Percentiles rank a stretch among this genome's conserved stretches.
Evolutionary conservation across 2,113 vertebrate species (phyloP).

Genomic region (Cavia porcellus): DNA sequence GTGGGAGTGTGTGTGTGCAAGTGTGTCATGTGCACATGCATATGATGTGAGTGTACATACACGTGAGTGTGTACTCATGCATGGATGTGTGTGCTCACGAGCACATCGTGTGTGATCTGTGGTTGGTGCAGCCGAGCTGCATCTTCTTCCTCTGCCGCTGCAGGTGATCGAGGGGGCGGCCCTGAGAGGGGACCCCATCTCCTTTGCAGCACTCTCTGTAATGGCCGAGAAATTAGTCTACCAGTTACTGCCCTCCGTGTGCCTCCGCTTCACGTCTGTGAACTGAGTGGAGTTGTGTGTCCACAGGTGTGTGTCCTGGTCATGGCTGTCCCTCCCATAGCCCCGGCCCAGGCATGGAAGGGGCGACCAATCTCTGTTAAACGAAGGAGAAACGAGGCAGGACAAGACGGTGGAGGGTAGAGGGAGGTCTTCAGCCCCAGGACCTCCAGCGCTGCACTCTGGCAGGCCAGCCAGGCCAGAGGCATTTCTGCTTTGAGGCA

Average conservation of each 20-base stretch:
- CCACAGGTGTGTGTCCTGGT: fast-evolving
- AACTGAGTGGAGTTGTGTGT: fast-evolving
- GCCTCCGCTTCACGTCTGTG: not conserved
- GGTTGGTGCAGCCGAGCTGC: not conserved
- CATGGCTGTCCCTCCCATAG: fast-evolving
- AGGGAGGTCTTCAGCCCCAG: fast-evolving
- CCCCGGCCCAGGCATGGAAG: not conserved
- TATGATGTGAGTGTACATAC: not conserved
- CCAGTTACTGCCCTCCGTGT: fast-evolving
- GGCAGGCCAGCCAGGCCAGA: not conserved
- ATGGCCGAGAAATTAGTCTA: fast-evolving
- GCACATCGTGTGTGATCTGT: not conserved
- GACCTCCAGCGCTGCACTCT: not conserved
- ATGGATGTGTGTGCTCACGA: not conserved
- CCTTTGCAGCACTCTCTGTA: not conserved
- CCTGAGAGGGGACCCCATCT: not conserved
- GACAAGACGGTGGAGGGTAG: fast-evolving
- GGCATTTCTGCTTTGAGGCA: not conserved
- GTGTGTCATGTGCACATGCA: too few species aligned
- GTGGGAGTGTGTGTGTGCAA: not conserved
- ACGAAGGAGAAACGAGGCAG: fast-evolving
- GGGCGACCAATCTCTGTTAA: not conserved
- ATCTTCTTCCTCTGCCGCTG: not conserved
- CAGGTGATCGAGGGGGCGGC: not conserved
- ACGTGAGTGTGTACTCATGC: not conserved